phyloP scores from a whole-genome alignment of 1,140 invertebrate species.

The Aphis craccivora region DNA sequence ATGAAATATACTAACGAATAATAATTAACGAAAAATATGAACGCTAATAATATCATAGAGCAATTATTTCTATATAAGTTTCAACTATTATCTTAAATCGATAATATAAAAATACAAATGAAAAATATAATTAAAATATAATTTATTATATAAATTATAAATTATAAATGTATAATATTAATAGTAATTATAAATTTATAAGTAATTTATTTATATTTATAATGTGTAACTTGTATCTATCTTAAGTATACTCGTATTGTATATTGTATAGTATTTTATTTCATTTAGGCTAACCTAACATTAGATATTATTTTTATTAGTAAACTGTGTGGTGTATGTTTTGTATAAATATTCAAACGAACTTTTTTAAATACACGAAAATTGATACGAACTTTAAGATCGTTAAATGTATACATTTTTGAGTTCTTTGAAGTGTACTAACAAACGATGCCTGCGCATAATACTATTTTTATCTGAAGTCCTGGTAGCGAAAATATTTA shows the following conservation, averaged over 20 bases:
- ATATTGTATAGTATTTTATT: background rate
- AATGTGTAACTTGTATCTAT: background rate
- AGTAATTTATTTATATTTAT: too few relatives aligned
- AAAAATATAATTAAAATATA: too few relatives aligned
- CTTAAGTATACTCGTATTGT: too few relatives aligned
- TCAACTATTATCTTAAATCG: background rate
- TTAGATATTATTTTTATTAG: background rate
- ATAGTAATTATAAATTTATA: background rate
- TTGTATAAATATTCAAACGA: background rate
- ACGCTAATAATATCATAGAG: background rate
- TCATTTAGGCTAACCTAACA: background rate
- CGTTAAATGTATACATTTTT: background rate
- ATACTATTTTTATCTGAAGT: slow-evolving; percentile 11
- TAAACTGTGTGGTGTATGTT: background rate
- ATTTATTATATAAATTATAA: too few relatives aligned
- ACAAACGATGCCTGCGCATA: background rate
- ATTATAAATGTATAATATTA: background rate
- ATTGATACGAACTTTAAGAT: slow-evolving; percentile 11
- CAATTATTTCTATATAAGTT: background rate
- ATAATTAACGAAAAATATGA: background rate
- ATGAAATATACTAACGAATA: background rate
- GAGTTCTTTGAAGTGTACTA: background rate
- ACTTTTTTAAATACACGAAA: background rate
- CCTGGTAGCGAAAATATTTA: background rate
- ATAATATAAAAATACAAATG: too few relatives aligned